Conservation (phyloP, 37 sponge, comb jelly and placozoan species). For the Cliona cf. orientalis region DNA sequence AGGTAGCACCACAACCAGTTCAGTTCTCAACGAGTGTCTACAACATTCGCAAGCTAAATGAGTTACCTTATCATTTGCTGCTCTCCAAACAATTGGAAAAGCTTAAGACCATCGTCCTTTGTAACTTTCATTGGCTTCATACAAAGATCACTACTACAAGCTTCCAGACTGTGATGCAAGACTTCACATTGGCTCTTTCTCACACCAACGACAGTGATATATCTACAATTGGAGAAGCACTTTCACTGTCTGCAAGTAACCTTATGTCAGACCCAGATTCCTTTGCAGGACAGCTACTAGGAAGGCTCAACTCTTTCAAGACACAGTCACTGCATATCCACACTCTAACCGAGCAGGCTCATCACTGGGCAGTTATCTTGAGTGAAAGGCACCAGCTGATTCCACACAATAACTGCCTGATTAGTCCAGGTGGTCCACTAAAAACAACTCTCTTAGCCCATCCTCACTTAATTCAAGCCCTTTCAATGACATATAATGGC, state of each 20-base stretch:
- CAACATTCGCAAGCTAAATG: conserved; percentile 65
- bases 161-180: conserved; percentile 28
- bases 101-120: conserved; percentile 25
- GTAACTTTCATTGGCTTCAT: conserved; percentile 58
- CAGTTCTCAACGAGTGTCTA: conserved; percentile 25
- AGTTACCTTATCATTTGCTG: conserved; percentile 54
- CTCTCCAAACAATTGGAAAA: conserved; percentile 15
- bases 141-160: conserved; percentile 38
- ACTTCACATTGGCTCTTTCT: conserved; percentile 14
- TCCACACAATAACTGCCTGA: conserved; percentile 55
- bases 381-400: neutral
- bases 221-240: conserved; percentile 29
- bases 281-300: conserved; percentile 57
- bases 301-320: conserved; percentile 21
- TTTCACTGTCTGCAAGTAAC: conserved; percentile 40
- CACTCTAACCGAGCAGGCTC: conserved; percentile 12
- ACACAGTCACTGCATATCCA: neutral
- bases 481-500: neutral
- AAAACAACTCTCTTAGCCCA: conserved; percentile 65
- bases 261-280: conserved; percentile 22
- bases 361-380: conserved; percentile 16
- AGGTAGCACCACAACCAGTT: conserved; percentile 61
- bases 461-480: conserved; percentile 23
- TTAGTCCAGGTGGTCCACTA: conserved; percentile 66
- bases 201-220: conserved; percentile 27